A percentile compares a stretch with the other conserved stretches of the same genome.
Conservation (phyloP, 2,113 vertebrate genomes). For the Gallinago jamesoni region DNA sequence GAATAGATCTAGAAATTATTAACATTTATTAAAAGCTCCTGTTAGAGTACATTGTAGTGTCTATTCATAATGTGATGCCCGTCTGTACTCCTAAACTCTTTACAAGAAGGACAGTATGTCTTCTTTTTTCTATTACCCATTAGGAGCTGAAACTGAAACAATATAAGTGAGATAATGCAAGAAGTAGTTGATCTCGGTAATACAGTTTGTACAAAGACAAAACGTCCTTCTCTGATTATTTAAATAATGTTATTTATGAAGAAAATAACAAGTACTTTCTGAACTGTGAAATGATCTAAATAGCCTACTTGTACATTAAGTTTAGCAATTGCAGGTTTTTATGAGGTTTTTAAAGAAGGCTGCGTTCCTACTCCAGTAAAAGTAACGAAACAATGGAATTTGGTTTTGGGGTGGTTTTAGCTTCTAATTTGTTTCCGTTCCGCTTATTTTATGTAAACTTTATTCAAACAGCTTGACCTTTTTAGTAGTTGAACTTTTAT, state of each 20-base stretch:
- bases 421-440: background rate
- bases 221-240: background rate
- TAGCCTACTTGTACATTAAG: background rate
- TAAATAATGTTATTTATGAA: background rate
- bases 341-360: background rate
- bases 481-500: background rate
- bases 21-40: background rate
- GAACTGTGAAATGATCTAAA: background rate
- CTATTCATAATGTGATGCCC: background rate
- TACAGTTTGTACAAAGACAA: background rate
- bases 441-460: background rate
- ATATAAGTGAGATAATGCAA: background rate
- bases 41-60: background rate
- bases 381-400: background rate
- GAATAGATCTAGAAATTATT: background rate
- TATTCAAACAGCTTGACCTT: background rate
- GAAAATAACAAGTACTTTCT: background rate
- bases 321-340: background rate
- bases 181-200: background rate
- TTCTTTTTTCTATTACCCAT: background rate
- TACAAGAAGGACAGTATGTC: background rate
- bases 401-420: background rate
- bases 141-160: background rate
- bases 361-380: background rate
- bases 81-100: background rate